These are phyloP conservation scores for Chironomus striatipennis DNA, from an alignment of 1,140 invertebrate species.

Conservation along the genomic window DNA sequence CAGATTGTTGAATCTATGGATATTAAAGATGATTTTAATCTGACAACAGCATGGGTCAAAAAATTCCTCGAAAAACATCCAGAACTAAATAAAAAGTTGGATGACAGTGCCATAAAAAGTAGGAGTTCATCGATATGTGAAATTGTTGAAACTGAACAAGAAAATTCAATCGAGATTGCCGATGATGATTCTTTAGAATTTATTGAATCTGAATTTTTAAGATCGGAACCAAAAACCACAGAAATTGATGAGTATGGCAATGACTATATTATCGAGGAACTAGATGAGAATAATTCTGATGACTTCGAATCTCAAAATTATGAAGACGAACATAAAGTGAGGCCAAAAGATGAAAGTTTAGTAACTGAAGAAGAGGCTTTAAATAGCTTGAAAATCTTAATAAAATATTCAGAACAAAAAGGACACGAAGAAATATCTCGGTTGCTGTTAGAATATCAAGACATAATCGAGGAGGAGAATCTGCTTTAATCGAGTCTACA, in stretches of 20 bases:
- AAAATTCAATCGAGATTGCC: not conserved
- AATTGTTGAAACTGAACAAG: not conserved
- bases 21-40: not conserved
- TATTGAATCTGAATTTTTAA: not conserved
- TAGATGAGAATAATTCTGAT: not conserved
- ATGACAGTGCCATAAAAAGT: not conserved
- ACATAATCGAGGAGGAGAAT: not conserved
- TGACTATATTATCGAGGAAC: not conserved
- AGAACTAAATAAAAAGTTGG: not conserved
- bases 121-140: too few relatives aligned
- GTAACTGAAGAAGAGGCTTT: not conserved
- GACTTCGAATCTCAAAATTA: not conserved
- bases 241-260: not conserved
- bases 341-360: not conserved
- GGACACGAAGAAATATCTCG: not conserved
- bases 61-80: not conserved
- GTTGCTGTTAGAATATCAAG: not conserved
- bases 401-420: conserved; percentile 1
- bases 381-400: not conserved
- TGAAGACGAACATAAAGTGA: not conserved
- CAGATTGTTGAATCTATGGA: not conserved
- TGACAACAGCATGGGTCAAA: not conserved
- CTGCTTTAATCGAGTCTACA: too few relatives aligned
- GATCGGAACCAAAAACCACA: not conserved
- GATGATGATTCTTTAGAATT: not conserved